A percentile compares a stretch with the other conserved stretches of the same genome.
Evolutionary conservation across 2,113 vertebrate genomes (phyloP).

Genomic region (Pyrgilauda ruficollis): DNA sequence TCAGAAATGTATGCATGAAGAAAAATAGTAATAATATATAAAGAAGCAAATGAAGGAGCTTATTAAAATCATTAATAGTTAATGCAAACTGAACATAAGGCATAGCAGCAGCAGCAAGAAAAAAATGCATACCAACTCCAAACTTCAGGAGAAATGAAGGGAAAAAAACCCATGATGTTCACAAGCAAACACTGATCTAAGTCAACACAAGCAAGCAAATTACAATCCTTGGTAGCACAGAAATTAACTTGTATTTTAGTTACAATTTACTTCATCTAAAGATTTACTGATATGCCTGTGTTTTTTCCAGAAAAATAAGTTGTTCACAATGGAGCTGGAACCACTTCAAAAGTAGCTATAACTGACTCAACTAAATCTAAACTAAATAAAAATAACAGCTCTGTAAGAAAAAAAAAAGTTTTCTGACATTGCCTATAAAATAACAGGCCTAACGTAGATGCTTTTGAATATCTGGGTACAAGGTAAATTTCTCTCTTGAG

Average conservation of each 20-base stretch:
- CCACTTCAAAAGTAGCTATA: background rate
- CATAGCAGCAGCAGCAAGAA: background rate
- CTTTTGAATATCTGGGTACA: slow-evolving; percentile 2
- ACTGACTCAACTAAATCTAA: background rate
- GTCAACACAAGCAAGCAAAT: background rate
- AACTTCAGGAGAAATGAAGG: background rate
- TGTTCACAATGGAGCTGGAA: background rate
- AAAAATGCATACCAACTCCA: background rate
- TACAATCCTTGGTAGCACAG: background rate
- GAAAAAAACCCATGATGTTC: fast-evolving
- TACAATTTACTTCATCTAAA: background rate
- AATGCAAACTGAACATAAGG: background rate
- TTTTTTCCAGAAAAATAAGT: background rate
- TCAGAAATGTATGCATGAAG: background rate
- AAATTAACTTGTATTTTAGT: background rate
- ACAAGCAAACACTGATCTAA: background rate
- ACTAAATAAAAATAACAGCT: slow-evolving; percentile 13
- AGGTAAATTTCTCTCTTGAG: slow-evolving; percentile 39
- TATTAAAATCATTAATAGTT: background rate
- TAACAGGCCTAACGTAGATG: slow-evolving; percentile 3
- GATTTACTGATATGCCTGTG: background rate
- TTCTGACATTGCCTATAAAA: slow-evolving; percentile 22
- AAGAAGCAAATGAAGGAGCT: background rate
- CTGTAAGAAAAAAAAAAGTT: background rate
- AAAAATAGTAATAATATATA: background rate